phyloP scores from a whole-genome alignment of 2,888 invertebrate species.

The Drosophila lacicola region DNA sequence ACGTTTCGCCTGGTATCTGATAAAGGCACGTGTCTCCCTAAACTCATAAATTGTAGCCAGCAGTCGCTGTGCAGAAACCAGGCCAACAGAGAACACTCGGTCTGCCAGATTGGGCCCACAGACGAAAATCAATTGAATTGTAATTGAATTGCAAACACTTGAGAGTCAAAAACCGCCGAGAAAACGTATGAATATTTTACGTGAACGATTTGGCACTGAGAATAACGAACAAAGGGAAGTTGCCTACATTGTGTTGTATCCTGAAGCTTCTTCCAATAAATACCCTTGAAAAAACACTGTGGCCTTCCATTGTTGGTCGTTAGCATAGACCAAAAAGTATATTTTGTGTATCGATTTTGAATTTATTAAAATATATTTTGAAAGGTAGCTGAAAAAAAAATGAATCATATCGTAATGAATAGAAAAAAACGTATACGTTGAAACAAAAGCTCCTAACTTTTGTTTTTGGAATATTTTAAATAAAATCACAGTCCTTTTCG shows the following conservation, averaged over 20 bases:
- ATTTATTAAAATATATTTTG: no score
- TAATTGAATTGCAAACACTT: conserved; percentile 78
- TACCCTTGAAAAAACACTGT: conserved; percentile 20
- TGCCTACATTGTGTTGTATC: conserved; percentile 16
- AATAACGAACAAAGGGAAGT: conserved; percentile 40
- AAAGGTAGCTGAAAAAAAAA: no score
- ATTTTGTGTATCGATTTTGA: no score
- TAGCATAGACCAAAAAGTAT: background rate
- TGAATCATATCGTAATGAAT: no score
- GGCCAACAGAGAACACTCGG: conserved; percentile 11
- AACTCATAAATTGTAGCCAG: conserved; percentile 43
- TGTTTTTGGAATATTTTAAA: background rate
- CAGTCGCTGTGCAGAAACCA: conserved; percentile 8
- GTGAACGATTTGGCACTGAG: conserved; percentile 67
- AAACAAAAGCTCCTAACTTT: background rate
- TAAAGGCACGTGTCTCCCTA: conserved; percentile 38
- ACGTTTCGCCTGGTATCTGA: conserved; percentile 19
- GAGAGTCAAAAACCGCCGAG: conserved; percentile 69
- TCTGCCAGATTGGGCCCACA: conserved; percentile 52
- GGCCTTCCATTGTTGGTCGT: background rate
- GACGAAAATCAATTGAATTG: conserved; percentile 76
- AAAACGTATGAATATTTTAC: conserved; percentile 78
- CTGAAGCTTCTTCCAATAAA: conserved; percentile 13
- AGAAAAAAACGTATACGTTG: background rate
- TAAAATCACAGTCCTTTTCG: background rate